These are phyloP conservation scores for Linepithema humile DNA, from an alignment of 1,140 invertebrate genomes.

Conservation along the genomic window DNA sequence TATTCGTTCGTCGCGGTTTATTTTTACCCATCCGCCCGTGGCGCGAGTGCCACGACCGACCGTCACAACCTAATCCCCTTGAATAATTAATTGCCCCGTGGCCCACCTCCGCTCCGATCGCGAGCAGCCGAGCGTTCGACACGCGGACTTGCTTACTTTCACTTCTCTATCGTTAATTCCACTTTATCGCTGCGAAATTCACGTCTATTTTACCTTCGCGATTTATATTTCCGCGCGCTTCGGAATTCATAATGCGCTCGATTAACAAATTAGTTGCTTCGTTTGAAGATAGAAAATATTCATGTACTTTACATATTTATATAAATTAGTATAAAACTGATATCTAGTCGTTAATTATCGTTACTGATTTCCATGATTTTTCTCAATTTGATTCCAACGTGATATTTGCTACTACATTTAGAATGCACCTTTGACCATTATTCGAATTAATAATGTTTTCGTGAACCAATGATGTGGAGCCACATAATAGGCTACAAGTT, in stretches of 20 bases:
- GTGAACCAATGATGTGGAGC: not conserved
- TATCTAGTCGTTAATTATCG: not conserved
- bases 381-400: not conserved
- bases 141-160: slow-evolving; percentile 36
- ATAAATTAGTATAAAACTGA: not conserved
- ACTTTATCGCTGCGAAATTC: slow-evolving; percentile 17
- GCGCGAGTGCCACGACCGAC: slow-evolving; percentile 7
- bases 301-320: no score
- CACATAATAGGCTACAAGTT: not conserved
- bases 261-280: slow-evolving; percentile 10
- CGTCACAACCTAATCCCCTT: slow-evolving; percentile 23
- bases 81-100: slow-evolving; percentile 34
- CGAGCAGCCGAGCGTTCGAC: not conserved
- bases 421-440: no score
- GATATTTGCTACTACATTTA: no score
- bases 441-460: not conserved
- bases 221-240: slow-evolving; percentile 11
- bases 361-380: not conserved
- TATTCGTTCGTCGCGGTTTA: slow-evolving; percentile 39
- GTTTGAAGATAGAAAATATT: slow-evolving; percentile 4
- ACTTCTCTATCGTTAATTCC: slow-evolving; percentile 34
- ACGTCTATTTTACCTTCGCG: slow-evolving; percentile 2
- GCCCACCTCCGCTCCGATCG: not conserved
- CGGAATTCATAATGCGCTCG: slow-evolving; percentile 9
- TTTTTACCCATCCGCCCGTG: slow-evolving; percentile 14